Evolutionary conservation across 1,140 invertebrate genomes (phyloP).

Genomic region (Eueides isabella): DNA sequence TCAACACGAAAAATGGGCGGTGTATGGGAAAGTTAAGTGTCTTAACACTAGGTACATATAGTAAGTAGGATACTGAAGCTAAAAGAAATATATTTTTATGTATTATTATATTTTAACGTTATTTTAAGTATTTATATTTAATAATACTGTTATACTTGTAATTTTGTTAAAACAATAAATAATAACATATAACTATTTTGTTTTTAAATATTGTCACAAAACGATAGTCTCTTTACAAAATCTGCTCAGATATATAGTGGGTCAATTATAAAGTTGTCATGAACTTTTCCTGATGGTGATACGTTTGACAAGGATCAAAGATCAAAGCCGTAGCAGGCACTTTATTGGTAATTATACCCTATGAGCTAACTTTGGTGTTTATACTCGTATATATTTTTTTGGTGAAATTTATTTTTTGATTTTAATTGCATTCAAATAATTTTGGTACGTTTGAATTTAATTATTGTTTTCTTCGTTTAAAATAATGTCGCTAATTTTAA

Average conservation of each 20-base stretch:
- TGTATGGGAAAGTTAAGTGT: no score
- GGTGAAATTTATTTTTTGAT: not conserved
- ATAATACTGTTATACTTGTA: no score
- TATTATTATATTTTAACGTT: no score
- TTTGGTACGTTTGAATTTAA: no score
- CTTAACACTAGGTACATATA: no score
- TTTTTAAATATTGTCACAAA: not conserved
- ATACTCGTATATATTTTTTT: not conserved
- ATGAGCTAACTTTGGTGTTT: not conserved
- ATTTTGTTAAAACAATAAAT: no score
- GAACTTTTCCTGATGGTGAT: not conserved
- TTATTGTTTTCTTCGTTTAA: no score
- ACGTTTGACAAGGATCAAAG: not conserved
- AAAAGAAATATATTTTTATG: no score
- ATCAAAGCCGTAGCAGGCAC: not conserved
- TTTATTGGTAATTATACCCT: not conserved
- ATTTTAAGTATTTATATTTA: no score
- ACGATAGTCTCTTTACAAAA: not conserved
- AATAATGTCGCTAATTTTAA: no score
- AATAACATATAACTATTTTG: not conserved
- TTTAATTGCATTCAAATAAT: not conserved
- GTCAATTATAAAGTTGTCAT: not conserved
- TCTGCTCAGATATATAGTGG: not conserved
- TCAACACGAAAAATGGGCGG: no score
- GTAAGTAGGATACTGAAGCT: no score